Evolutionary conservation across 2,888 invertebrate species (phyloP).

Genomic region (Sarcophaga subvicina): DNA sequence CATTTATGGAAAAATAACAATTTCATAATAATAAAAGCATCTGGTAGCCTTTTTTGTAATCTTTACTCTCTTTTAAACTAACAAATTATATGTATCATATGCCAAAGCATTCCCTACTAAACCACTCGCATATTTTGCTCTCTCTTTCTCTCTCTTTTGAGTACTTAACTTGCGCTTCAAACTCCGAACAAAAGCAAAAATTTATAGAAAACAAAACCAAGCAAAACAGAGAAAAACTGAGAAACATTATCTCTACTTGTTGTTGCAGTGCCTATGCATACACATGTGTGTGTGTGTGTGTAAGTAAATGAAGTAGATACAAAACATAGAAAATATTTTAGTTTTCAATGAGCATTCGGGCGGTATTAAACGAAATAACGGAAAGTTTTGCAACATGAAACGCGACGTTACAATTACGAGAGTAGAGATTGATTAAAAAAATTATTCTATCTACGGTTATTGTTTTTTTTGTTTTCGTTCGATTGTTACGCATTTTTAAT

Average conservation of each 20-base stretch:
- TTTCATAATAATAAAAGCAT: too few species aligned
- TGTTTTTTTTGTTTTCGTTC: background rate
- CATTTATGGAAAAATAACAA: too few species aligned
- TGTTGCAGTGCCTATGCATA: conserved; percentile 26
- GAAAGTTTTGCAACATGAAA: conserved; percentile 6
- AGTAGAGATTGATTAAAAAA: conserved; percentile 16
- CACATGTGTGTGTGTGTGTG: too few species aligned
- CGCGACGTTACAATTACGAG: conserved; percentile 6
- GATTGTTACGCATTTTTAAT: background rate
- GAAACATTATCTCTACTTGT: conserved; percentile 29
- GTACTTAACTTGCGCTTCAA: conserved; percentile 22
- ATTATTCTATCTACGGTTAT: too few species aligned
- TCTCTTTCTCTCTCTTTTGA: background rate
- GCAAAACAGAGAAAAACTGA: background rate
- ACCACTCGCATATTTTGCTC: background rate
- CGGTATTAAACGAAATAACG: conserved; percentile 48
- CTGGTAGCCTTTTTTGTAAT: too few species aligned
- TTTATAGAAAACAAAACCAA: background rate
- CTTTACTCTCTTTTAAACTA: too few species aligned
- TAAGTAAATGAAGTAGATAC: conserved; percentile 28
- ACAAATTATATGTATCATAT: too few species aligned
- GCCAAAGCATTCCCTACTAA: too few species aligned
- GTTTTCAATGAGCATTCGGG: conserved; percentile 60
- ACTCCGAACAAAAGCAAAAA: conserved; percentile 28
- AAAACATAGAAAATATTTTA: conserved; percentile 36